A percentile compares a stretch with the other conserved stretches of the same genome.
These are phyloP conservation scores for Poecile atricapillus DNA, from an alignment of 2,113 vertebrate genomes.

Conservation along the genomic window DNA sequence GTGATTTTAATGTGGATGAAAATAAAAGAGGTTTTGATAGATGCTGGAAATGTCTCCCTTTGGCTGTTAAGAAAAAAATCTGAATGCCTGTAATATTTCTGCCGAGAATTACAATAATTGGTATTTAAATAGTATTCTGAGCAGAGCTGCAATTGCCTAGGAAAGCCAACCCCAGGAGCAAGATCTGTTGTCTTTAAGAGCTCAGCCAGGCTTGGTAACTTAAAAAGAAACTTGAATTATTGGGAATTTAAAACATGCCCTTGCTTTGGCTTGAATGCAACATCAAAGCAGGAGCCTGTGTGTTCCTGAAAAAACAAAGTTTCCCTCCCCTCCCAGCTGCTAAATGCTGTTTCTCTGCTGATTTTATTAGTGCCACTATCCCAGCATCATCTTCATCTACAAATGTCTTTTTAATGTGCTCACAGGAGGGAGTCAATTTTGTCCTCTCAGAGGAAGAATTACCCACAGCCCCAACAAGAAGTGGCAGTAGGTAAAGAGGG, in stretches of 20 bases:
- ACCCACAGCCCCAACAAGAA: background rate
- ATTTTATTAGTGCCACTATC: conserved; percentile 5
- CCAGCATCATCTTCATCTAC: background rate
- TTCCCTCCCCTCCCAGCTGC: conserved; percentile 4
- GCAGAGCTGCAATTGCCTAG: conserved; percentile 25
- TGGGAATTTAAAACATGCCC: conserved; percentile 53
- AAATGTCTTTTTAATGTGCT: background rate
- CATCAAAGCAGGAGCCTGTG: conserved; percentile 34
- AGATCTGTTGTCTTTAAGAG: conserved; percentile 59
- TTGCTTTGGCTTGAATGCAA: conserved; percentile 34
- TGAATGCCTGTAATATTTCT: conserved; percentile 68
- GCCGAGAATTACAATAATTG: conserved; percentile 68
- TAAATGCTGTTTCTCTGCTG: background rate
- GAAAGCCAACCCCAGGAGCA: conserved; percentile 60
- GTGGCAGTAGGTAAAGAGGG: background rate
- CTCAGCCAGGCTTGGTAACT: conserved; percentile 40
- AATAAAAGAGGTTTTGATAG: conserved; percentile 55
- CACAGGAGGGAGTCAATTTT: background rate
- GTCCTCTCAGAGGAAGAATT: background rate
- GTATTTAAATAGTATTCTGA: conserved; percentile 67
- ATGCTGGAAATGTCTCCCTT: conserved; percentile 40
- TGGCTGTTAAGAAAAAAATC: conserved; percentile 34
- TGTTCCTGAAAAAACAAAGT: background rate
- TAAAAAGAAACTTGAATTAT: conserved; percentile 47
- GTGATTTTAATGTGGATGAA: conserved; percentile 47